These are phyloP conservation scores for Psix sp. DNA, from an alignment of 1,140 invertebrate genomes.

Conservation along the genomic window DNA sequence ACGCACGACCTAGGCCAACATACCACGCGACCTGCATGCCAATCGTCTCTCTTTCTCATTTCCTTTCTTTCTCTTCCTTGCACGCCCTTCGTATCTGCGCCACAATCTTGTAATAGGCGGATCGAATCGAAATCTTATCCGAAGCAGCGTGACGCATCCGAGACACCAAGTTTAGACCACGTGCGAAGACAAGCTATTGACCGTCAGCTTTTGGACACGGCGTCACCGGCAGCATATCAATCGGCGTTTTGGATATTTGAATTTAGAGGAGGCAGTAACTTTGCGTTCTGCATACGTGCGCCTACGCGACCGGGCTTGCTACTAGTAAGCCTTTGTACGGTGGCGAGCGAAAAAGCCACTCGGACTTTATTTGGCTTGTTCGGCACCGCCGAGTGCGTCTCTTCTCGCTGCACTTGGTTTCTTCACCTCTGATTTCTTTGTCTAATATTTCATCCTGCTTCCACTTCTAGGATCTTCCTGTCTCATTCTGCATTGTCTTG, in stretches of 20 bases:
- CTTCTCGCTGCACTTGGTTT: slow-evolving; percentile 58
- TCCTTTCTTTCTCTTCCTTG: slow-evolving; percentile 61
- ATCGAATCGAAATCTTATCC: slow-evolving; percentile 57
- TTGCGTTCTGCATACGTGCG: slow-evolving; percentile 49
- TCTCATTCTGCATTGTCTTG: slow-evolving; percentile 47
- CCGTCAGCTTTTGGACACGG: slow-evolving; percentile 38
- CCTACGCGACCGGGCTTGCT: slow-evolving; percentile 54
- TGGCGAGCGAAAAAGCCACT: slow-evolving; percentile 51
- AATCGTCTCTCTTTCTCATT: slow-evolving; percentile 69
- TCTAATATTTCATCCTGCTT: slow-evolving; percentile 48
- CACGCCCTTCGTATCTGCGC: slow-evolving; percentile 59
- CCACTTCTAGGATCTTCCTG: slow-evolving; percentile 34
- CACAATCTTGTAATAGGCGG: slow-evolving; percentile 57
- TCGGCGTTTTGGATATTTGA: slow-evolving; percentile 55
- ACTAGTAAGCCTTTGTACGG: slow-evolving; percentile 54
- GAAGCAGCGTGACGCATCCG: slow-evolving; percentile 42
- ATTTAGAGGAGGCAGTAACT: slow-evolving; percentile 52
- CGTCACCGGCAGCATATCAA: slow-evolving; percentile 50
- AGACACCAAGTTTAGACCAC: slow-evolving; percentile 48
- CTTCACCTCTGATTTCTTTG: slow-evolving; percentile 48
- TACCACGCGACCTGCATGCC: slow-evolving; percentile 76
- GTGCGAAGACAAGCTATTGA: slow-evolving; percentile 40
- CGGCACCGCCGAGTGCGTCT: slow-evolving; percentile 51
- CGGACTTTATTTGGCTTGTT: slow-evolving; percentile 61
- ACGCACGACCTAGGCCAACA: slow-evolving; percentile 77